Conservation (phyloP, 2,888 invertebrate genomes). For the Eristalis intricaria region DNA sequence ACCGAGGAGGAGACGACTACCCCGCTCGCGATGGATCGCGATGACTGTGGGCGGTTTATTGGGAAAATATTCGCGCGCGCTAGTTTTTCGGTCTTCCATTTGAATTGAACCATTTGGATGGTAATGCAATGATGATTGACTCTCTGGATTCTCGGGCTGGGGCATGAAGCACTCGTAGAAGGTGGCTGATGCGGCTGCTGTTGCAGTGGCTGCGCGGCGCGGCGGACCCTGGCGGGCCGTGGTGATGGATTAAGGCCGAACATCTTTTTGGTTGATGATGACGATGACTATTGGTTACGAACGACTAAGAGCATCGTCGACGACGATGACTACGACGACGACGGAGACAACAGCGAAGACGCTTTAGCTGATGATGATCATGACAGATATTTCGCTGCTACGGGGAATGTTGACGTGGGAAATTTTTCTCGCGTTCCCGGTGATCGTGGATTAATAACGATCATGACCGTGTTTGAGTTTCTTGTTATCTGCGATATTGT, state of each 20-base stretch:
- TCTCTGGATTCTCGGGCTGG: slow-evolving; percentile 53
- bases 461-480: slow-evolving; percentile 71
- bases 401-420: slow-evolving; percentile 70
- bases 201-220: slow-evolving; percentile 47
- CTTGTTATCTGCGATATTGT: slow-evolving; percentile 70
- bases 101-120: slow-evolving; percentile 70
- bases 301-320: not conserved
- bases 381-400: slow-evolving; percentile 62
- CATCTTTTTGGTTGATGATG: slow-evolving; percentile 55
- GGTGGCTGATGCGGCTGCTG: slow-evolving; percentile 54
- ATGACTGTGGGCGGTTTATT: slow-evolving; percentile 71
- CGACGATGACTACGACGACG: slow-evolving; percentile 18
- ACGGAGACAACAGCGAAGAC: slow-evolving; percentile 11
- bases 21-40: slow-evolving; percentile 49
- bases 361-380: slow-evolving; percentile 53
- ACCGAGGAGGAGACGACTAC: slow-evolving; percentile 35
- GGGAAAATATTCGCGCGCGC: slow-evolving; percentile 70
- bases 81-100: slow-evolving; percentile 52
- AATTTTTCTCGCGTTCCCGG: slow-evolving; percentile 50
- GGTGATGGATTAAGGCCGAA: slow-evolving; percentile 70
- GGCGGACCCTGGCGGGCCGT: slow-evolving; percentile 25
- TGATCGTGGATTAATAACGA: slow-evolving; percentile 71
- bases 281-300: not conserved
- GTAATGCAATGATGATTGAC: slow-evolving; percentile 71
- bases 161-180: not conserved